phyloP scores from a whole-genome alignment of 2,797 vertebrate species.

The Gallinago nigripennis region DNA sequence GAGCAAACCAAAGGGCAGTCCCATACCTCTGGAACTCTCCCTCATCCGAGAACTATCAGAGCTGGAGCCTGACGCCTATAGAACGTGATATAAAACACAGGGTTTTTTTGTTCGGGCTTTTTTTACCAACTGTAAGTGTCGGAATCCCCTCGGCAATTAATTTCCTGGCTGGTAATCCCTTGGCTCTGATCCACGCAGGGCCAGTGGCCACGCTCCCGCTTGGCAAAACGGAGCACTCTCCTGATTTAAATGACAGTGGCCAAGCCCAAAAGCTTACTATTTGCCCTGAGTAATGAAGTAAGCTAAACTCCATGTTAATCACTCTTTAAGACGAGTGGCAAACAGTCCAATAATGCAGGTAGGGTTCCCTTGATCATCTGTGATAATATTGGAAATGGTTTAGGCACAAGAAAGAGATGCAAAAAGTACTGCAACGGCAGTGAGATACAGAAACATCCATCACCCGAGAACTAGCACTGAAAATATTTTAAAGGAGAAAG shows the following conservation, averaged over 20 bases:
- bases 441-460: not conserved
- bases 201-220: not conserved
- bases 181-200: constrained; percentile 5
- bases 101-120: not conserved
- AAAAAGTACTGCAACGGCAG: not conserved
- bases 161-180: constrained; percentile 51
- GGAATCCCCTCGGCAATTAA: constrained; percentile 49
- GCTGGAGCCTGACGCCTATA: not conserved
- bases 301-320: not conserved
- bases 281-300: not conserved
- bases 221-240: not conserved
- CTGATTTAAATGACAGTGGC: not conserved
- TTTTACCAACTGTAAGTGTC: not conserved
- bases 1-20: not conserved
- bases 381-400: not conserved
- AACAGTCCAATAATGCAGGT: not conserved
- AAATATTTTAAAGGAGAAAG: not conserved
- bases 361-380: not conserved
- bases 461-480: accelerated
- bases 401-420: not conserved
- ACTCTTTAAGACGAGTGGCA: not conserved
- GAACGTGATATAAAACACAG: not conserved
- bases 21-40: not conserved
- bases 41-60: not conserved
- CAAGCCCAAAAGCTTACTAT: not conserved